Evolutionary conservation across 2,888 invertebrate species (phyloP).

Genomic region (Mycalesis mineus): DNA sequence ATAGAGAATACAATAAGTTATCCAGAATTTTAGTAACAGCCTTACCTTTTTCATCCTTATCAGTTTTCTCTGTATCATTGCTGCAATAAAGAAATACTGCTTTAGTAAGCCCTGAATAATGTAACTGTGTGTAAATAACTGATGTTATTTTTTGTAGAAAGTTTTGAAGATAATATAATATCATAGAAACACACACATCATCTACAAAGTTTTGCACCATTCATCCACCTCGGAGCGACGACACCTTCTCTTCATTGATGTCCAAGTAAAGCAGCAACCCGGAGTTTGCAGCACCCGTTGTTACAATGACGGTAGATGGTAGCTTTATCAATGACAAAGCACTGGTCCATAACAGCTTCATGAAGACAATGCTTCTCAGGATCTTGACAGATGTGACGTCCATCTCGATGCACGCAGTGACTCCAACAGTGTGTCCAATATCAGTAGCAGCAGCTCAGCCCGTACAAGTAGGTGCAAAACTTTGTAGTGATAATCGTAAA

Average conservation of each 20-base stretch:
- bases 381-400: background rate
- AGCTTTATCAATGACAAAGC: background rate
- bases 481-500: constrained; percentile 67
- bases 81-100: constrained; percentile 55
- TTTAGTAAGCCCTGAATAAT: constrained; percentile 30
- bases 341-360: background rate
- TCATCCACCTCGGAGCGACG: constrained; percentile 39
- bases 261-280: background rate
- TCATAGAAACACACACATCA: constrained; percentile 37
- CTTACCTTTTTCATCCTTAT: constrained; percentile 63
- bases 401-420: background rate
- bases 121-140: background rate
- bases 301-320: background rate
- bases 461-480: constrained; percentile 64
- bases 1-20: no score
- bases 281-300: background rate
- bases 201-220: constrained; percentile 79
- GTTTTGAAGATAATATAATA: background rate
- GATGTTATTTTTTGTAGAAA: background rate
- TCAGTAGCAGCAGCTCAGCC: constrained; percentile 2
- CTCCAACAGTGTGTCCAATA: background rate
- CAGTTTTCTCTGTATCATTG: constrained; percentile 59
- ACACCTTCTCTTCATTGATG: background rate
- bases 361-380: background rate
- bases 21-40: background rate